Evolutionary conservation across 2,888 invertebrate genomes (phyloP).

Genomic region (Nephrotoma flavescens): DNA sequence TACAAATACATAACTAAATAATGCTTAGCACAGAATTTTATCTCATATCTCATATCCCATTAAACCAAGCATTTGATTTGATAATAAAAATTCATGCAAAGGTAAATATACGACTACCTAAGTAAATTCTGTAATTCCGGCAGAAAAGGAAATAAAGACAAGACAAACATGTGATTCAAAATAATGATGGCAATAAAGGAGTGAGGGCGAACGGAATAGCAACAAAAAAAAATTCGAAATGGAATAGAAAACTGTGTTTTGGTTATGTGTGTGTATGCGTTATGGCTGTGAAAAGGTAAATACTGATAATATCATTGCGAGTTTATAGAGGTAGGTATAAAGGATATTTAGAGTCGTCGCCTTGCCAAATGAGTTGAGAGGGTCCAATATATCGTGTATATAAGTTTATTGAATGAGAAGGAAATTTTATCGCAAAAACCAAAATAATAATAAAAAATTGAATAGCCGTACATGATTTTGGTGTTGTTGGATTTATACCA

Average conservation of each 20-base stretch:
- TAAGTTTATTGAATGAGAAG: neutral
- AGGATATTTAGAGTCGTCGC: neutral
- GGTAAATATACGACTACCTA: neutral
- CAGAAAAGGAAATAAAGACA: neutral
- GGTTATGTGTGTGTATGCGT: neutral
- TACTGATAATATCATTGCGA: neutral
- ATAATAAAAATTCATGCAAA: neutral
- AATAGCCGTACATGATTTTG: neutral
- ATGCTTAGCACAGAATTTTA: neutral
- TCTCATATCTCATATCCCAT: neutral
- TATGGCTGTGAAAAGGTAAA: neutral
- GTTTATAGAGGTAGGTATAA: neutral
- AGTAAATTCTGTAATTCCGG: neutral
- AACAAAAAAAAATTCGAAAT: neutral
- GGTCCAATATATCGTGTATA: neutral
- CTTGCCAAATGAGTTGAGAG: neutral
- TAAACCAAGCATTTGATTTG: neutral
- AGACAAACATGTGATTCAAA: neutral
- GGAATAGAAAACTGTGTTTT: neutral
- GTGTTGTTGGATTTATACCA: neutral
- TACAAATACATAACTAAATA: neutral
- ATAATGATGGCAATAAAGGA: neutral
- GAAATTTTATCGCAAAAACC: no score
- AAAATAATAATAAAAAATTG: neutral
- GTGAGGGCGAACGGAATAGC: neutral